Conservation (phyloP, 2,888 invertebrate genomes). For the Cacoxenus indagator region DNA sequence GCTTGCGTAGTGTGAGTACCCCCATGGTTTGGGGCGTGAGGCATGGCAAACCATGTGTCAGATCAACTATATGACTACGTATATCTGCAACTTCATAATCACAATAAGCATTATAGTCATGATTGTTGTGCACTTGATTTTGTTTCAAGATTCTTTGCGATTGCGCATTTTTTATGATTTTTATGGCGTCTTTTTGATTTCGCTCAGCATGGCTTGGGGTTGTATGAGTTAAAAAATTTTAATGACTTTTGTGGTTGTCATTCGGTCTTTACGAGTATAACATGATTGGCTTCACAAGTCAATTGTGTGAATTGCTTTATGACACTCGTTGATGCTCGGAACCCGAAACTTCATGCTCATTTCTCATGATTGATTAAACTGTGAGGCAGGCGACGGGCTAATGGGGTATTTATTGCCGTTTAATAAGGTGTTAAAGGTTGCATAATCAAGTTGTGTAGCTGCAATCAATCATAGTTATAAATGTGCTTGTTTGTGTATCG, state of each 20-base stretch:
- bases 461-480: neutral
- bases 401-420: neutral
- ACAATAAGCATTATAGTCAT: too few species aligned
- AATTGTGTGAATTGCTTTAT: constrained; percentile 7
- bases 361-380: neutral
- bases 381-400: neutral
- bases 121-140: too few species aligned
- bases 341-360: neutral
- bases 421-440: neutral
- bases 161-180: too few species aligned
- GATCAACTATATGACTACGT: too few species aligned
- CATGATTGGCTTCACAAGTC: neutral
- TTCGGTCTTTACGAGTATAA: neutral
- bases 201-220: too few species aligned
- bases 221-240: neutral
- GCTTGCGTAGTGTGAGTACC: neutral
- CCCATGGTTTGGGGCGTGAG: neutral
- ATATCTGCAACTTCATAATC: too few species aligned
- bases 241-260: neutral
- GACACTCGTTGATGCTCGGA: constrained; percentile 1
- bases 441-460: neutral
- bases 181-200: too few species aligned
- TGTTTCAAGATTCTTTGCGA: too few species aligned
- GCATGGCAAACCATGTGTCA: too few species aligned
- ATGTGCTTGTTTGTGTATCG: neutral